Evolutionary conservation across 2,888 invertebrate genomes (phyloP), one percentile per base, ranked within the genome.

Genomic region (Portevinia maculata): DNA sequence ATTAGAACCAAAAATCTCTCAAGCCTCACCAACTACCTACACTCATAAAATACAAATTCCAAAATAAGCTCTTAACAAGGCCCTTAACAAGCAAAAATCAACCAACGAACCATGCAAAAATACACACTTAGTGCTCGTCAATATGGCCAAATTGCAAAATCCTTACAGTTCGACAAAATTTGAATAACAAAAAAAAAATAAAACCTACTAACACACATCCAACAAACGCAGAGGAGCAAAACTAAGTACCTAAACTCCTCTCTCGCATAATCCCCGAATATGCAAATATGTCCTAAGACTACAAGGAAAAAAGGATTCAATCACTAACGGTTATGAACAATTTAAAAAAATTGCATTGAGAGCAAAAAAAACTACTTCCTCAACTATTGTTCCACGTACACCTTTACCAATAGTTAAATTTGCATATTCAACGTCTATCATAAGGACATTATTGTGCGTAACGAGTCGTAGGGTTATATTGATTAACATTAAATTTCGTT

Each of bases 31-130:
- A n/a, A n/a, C n/a, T n/a, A n/a, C n/a, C n/a, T n/a, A 3, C 9
- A 19, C 17, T 44, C 9, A 13, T 19, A 13, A 24, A 24, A 24
- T 24, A 24, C 24, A 52, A 53, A 65, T 57, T 50, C 39, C 11
- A 67, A 78, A 81, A 83, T 78, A 83, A 83, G 78, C 73, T 24
- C 71, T 73, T 83, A 83, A 83, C 83, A 78, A 83, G 83, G 53
- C 65, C 71, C 83, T 83, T 83, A 71, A 83, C 81, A 76, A 60
- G 60, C 15, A 41, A 50, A 57, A 59, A 60, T 44, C 67, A 74
- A 19, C 17, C 60, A 83, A 83, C 71, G 53, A 73, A 19, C 60
- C 83, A 53, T 76, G 48, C 60, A 17, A 60, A 34, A 6, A 65
- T 70, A 70, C 5, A 37, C 44, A 73, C 71, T 67, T 48, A 37